phyloP scores from a whole-genome alignment of 2,113 vertebrate genomes.

The Hippolais icterina region DNA sequence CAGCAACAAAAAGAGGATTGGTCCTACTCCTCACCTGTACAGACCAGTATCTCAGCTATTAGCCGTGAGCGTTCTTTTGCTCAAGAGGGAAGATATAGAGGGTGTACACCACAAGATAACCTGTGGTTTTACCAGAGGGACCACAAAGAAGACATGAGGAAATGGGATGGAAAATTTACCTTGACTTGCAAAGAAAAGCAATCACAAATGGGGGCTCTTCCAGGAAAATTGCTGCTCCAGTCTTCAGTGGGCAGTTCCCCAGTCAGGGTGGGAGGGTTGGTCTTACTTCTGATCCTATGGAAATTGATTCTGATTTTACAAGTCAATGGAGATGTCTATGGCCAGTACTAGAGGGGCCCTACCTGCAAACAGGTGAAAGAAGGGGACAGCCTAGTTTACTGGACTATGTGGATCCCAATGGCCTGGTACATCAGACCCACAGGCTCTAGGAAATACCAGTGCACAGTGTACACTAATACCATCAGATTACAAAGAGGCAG shows the following conservation, averaged over 20 bases:
- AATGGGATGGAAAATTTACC: neutral
- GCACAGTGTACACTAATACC: neutral
- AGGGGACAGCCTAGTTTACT: neutral
- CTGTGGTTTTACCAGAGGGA: neutral
- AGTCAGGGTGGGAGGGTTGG: neutral
- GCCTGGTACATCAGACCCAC: neutral
- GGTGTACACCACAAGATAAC: neutral
- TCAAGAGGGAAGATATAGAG: neutral
- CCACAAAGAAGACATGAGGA: neutral
- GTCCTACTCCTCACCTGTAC: neutral
- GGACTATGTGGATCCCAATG: neutral
- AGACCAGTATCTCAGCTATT: neutral
- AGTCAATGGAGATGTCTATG: neutral
- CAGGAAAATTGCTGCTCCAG: neutral
- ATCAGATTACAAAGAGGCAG: neutral
- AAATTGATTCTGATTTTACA: neutral
- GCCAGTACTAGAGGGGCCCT: neutral
- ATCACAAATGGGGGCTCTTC: neutral
- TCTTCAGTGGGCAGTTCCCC: neutral
- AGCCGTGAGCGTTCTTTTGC: neutral
- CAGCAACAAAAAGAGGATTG: neutral
- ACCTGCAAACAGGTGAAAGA: neutral
- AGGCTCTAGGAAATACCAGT: neutral
- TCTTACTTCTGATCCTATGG: neutral
- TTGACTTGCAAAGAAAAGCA: neutral